phyloP scores from a whole-genome alignment of 2,113 vertebrate genomes.

The Hymenochirus boettgeri region DNA sequence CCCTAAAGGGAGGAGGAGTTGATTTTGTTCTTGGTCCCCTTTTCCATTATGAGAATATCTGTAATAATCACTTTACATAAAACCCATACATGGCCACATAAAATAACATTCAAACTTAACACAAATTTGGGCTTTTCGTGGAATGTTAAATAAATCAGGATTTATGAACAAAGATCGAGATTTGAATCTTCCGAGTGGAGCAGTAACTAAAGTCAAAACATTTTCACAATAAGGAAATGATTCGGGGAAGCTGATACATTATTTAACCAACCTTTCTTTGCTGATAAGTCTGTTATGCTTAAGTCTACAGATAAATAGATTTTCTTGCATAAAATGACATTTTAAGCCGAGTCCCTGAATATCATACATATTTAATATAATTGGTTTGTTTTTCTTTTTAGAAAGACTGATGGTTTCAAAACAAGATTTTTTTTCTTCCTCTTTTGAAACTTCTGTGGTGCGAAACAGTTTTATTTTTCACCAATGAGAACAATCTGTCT shows the following conservation, averaged over 20 bases:
- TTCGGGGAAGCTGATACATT: neutral
- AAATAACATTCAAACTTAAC: no score
- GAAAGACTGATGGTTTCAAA: neutral
- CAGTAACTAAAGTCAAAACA: neutral
- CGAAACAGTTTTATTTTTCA: neutral
- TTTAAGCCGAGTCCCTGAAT: conserved; percentile 1
- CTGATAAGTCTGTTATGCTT: neutral
- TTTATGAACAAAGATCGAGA: neutral
- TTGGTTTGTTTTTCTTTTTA: neutral
- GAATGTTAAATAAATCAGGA: no score
- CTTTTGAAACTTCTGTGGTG: neutral
- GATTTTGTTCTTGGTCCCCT: no score
- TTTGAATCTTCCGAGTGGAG: no score
- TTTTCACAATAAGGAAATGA: neutral
- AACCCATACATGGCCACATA: no score
- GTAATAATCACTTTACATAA: no score
- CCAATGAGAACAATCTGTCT: neutral
- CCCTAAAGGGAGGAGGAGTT: no score
- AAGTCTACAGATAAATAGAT: neutral
- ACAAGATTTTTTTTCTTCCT: neutral
- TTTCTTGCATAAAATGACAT: neutral
- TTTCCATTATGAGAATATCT: no score
- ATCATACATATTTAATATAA: conserved; percentile 8
- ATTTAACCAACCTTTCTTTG: neutral
- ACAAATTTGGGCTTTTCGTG: no score